Conservation (phyloP, 2,888 invertebrate genomes). For the Erebia aethiops region DNA sequence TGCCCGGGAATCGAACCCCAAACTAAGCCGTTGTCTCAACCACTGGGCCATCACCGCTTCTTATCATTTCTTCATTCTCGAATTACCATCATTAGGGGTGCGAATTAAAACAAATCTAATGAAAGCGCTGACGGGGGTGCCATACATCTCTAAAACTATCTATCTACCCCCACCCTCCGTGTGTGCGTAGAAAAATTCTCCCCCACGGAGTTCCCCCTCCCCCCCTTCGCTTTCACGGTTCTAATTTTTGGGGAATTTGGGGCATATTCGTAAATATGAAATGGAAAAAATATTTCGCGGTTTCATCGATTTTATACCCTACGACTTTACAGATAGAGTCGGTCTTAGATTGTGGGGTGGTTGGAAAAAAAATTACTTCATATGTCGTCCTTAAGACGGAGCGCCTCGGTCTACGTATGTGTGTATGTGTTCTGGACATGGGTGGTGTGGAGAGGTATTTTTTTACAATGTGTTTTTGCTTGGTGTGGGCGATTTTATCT, state of each 20-base stretch:
- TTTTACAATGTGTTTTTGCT: background rate
- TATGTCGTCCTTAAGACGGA: slow-evolving; percentile 84
- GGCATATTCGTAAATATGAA: slow-evolving; percentile 84
- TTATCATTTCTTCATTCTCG: background rate
- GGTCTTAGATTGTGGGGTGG: slow-evolving; percentile 51
- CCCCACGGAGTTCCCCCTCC: slow-evolving; percentile 51
- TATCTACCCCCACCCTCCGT: slow-evolving; percentile 58
- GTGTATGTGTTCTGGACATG: slow-evolving; percentile 61
- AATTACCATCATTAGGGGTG: slow-evolving; percentile 26
- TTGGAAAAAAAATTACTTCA: slow-evolving; percentile 83
- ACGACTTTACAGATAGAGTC: slow-evolving; percentile 50
- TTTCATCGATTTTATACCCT: slow-evolving; percentile 55
- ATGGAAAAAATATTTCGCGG: slow-evolving; percentile 82
- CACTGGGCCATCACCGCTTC: too few species aligned
- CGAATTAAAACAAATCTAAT: slow-evolving; percentile 51
- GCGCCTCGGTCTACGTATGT: slow-evolving; percentile 80
- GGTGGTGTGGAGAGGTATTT: slow-evolving; percentile 53
- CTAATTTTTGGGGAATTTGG: slow-evolving; percentile 84
- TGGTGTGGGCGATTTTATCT: too few species aligned
- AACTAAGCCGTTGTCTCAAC: too few species aligned
- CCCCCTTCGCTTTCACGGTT: slow-evolving; percentile 80
- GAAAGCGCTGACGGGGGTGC: slow-evolving; percentile 58
- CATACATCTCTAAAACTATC: slow-evolving; percentile 80
- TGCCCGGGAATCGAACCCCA: too few species aligned
- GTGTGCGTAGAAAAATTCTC: slow-evolving; percentile 64